Base-by-base conservation (phyloP, 2,113 vertebrate genomes). In the Platichthys stellatus region DNA sequence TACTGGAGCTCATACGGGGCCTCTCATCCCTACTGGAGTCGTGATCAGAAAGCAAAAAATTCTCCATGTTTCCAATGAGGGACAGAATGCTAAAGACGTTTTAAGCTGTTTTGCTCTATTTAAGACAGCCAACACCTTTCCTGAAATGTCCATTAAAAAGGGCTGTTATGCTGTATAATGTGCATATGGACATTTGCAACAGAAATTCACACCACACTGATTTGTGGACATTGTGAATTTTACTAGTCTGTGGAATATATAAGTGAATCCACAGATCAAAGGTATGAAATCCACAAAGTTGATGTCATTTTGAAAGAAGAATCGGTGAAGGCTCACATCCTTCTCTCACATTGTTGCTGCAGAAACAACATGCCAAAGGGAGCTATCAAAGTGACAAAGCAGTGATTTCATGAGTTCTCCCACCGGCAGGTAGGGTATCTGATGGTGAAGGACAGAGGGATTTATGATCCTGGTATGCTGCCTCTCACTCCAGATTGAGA, bases 331-430 rank as follows among this genome's bases (percentile, higher is more conserved):
- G 35, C 31, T 68, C 1, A 4, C 28, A 63, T 70, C 24, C 31
- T 20, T 78, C 68, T 67, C 13, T 24, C 15, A 23, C 21, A 75
- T 65, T 53, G 69, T 72, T 43, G 40, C 56, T 45, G 28, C n/a
- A 8, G 60, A 76, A 66, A 61, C 28, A 59, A 51, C 67, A 60
- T 70, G 59, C 60, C 74, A 77, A 66, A 63, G 43, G 62, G 71
- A 40, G 59, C 65, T 74, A 60, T 83, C 69, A 85, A 12, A 17
- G 51, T 77, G 83, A 83, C 58, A 58, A 47, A 72, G 79, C 74
- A 71, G 24, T 2, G 26, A 75, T 66, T 4, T 8, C 18, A 38
- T 21, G 51, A 43, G 60, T 73, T 35, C 31, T 77, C 60, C 53
- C 13, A 21, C 31, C 62, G 47, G 58, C 54, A 72, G 49, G 47